Percentiles rank a stretch among this genome's conserved stretches.
phyloP scores from a whole-genome alignment of 2,113 vertebrate species.

The Anoura caudifer region DNA sequence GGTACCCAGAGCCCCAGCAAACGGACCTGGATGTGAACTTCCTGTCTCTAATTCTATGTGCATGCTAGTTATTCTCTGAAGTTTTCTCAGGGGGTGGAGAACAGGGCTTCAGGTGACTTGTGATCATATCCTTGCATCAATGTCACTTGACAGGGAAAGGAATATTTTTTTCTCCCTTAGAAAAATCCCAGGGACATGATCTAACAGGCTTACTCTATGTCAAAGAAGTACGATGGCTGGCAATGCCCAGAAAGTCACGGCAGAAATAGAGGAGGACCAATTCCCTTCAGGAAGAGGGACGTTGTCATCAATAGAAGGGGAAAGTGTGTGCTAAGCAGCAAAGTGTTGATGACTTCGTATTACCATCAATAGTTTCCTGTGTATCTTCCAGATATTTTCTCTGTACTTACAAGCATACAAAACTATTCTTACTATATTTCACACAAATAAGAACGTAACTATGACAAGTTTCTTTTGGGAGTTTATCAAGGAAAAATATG shows the following conservation, averaged over 20 bases:
- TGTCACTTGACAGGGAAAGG: not conserved
- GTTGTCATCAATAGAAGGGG: not conserved
- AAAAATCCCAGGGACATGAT: not conserved
- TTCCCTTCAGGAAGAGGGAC: not conserved
- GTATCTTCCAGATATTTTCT: slow-evolving; percentile 13
- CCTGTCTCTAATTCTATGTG: not conserved
- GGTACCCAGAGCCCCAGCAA: not conserved
- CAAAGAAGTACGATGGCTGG: not conserved
- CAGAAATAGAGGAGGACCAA: not conserved
- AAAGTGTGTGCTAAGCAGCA: not conserved
- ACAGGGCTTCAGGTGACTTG: not conserved
- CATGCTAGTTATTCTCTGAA: not conserved
- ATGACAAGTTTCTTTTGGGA: not conserved
- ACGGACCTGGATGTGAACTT: not conserved
- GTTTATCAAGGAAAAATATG: slow-evolving; percentile 2
- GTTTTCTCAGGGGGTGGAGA: not conserved
- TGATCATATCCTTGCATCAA: not conserved
- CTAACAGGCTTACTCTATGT: not conserved
- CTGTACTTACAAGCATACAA: not conserved
- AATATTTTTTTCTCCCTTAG: not conserved
- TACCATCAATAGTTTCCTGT: not conserved
- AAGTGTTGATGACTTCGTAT: not conserved
- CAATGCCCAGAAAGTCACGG: not conserved
- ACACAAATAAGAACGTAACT: not conserved
- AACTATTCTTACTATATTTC: not conserved